A percentile compares a stretch with the other conserved stretches of the same genome.
phyloP scores from a whole-genome alignment of 2,888 invertebrate genomes.

The Perithous albicinctus region DNA sequence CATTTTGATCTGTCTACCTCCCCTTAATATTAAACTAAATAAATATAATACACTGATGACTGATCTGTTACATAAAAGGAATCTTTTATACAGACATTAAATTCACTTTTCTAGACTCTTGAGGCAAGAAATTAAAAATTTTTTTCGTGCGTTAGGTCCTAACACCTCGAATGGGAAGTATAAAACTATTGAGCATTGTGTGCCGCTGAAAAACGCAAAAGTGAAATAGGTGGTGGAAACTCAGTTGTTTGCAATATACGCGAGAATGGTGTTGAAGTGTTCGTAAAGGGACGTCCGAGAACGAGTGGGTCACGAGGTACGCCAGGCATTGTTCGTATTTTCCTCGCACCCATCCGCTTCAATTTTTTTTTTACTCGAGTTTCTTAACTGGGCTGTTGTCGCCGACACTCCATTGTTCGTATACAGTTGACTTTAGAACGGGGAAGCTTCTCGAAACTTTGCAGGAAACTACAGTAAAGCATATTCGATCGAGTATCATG shows the following conservation, averaged over 20 bases:
- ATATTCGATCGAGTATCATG: constrained; percentile 20
- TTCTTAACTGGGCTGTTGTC: constrained; percentile 31
- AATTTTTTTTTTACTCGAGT: background rate
- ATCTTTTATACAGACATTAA: background rate
- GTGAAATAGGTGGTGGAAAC: no score
- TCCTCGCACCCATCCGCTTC: constrained; percentile 5
- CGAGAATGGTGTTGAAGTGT: constrained; percentile 32
- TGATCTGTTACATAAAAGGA: no score
- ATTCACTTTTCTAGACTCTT: background rate
- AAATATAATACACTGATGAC: no score
- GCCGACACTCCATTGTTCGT: constrained; percentile 28
- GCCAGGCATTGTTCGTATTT: constrained; percentile 47
- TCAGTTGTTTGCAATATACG: background rate
- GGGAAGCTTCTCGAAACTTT: background rate
- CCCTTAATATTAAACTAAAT: constrained; percentile 4
- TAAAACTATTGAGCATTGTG: background rate
- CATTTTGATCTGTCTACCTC: no score
- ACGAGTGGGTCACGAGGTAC: constrained; percentile 33
- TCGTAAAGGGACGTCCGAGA: constrained; percentile 42
- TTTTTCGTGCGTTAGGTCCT: background rate
- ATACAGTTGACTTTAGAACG: constrained; percentile 29
- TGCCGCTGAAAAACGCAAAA: background rate
- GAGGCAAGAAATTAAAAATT: background rate
- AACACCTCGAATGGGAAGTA: background rate
- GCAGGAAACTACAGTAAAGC: background rate